Percentiles rank a stretch among this genome's conserved stretches.
Conservation (phyloP, 1,140 invertebrate genomes). For the Tetramorium parvispinum region DNA sequence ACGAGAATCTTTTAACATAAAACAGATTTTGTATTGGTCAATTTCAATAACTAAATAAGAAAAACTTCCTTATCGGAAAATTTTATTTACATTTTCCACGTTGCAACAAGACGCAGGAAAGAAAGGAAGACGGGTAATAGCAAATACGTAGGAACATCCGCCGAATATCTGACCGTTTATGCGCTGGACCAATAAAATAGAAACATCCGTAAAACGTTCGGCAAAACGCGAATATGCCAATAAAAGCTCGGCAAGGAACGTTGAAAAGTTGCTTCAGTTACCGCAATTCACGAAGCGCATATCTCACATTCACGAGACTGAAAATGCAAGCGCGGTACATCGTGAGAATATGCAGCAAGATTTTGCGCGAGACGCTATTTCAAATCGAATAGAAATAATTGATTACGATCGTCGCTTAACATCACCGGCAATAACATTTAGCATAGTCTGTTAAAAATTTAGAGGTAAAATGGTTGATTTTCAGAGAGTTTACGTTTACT, state of each 20-base stretch:
- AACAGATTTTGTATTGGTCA: conserved; percentile 44
- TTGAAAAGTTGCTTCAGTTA: conserved; percentile 23
- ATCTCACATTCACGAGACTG: conserved; percentile 13
- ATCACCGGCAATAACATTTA: background rate
- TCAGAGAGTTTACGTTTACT: background rate
- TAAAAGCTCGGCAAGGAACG: conserved; percentile 43
- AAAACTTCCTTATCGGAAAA: conserved; percentile 39
- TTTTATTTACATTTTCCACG: conserved; percentile 29
- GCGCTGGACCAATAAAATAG: conserved; percentile 59
- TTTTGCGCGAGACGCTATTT: background rate
- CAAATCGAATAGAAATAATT: background rate
- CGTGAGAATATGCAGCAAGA: background rate
- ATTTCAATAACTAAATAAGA: conserved; percentile 42
- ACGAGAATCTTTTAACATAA: background rate
- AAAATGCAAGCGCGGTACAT: conserved; percentile 21
- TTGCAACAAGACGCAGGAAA: background rate
- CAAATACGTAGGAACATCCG: background rate
- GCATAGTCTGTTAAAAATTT: no score
- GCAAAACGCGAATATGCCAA: conserved; percentile 34
- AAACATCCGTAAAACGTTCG: conserved; percentile 37
- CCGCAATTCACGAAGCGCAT: conserved; percentile 19
- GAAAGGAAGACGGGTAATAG: background rate
- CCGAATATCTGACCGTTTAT: conserved; percentile 55
- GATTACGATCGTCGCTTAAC: background rate
- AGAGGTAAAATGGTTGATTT: background rate